Base-by-base conservation (phyloP, 2,113 vertebrate genomes). In the Bubalus kerabau region DNA sequence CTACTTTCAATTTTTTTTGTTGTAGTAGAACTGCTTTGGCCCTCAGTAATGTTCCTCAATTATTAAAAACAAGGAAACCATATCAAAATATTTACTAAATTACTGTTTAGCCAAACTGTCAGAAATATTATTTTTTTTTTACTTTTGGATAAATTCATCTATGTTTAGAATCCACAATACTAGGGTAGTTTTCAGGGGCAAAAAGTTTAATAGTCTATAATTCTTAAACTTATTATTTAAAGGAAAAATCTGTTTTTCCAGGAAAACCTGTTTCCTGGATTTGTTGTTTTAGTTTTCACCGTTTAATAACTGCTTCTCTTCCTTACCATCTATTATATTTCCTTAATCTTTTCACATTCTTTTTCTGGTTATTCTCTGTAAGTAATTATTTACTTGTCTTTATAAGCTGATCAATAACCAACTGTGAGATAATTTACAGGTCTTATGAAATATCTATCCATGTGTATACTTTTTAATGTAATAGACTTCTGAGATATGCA, bases 361-460 rank as follows among this genome's bases (percentile, higher is more conserved):
- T 78, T 32, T 74, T 43, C 56, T 71, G 40, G 13, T 74, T 97
- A 52, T 40, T 81, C 71, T 93, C 82, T 76, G 46, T 89, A 93
- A 97, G 93, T 80, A 97, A 97, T 92, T 98, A 96, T 95, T 95
- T 90, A 60, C 36, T 95, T 92, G 28, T 80, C 46, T 98, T 96
- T 96, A 85, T 87, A 96, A 93, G 36, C n/a, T 92, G n/a, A 95
- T 96, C 92, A 86, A 95, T 92, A 94, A 40, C 87, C 26, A 76
- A 88, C 94, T 95, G 80, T 94, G 87, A 90, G 50, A 86, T 97
- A 97, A 98, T 97, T 97, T 95, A 90, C 87, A 97, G 74, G 91
- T 87, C 84, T 94, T 95, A 21, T 54, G 71, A 97, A 96, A 93
- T 95, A 97, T 90, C 90, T 96, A 90, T 82, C 64, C 50, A 82